A percentile compares a stretch with the other conserved stretches of the same genome.
phyloP scores from a whole-genome alignment of 2,888 invertebrate genomes.

The Lepeophtheirus nordmannii region DNA sequence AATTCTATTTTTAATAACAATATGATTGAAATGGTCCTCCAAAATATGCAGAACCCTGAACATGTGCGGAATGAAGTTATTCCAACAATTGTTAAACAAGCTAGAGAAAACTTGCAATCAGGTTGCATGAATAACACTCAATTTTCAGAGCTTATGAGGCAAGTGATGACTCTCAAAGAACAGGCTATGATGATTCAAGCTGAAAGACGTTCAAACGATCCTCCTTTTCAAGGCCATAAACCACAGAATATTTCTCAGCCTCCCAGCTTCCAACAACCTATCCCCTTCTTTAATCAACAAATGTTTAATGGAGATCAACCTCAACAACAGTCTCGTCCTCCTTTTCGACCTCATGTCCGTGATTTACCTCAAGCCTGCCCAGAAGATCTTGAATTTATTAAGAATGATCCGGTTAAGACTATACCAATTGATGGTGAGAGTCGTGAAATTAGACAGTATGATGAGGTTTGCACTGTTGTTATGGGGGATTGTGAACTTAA shows the following conservation, averaged over 20 bases:
- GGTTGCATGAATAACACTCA: constrained; percentile 12
- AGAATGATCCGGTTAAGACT: constrained; percentile 54
- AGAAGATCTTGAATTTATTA: constrained; percentile 41
- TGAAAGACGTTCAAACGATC: constrained; percentile 9
- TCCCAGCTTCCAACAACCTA: constrained; percentile 15
- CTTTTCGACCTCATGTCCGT: constrained; percentile 12
- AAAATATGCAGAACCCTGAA: constrained; percentile 14
- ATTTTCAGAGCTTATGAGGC: constrained; percentile 19
- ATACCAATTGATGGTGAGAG: constrained; percentile 66
- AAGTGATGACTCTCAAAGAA: constrained; percentile 19
- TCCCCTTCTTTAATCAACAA: constrained; percentile 8
- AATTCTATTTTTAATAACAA: neutral
- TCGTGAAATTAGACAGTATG: constrained; percentile 69
- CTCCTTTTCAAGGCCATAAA: neutral
- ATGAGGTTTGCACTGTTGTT: constrained; percentile 64
- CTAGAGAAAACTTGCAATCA: neutral
- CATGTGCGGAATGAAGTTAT: constrained; percentile 12
- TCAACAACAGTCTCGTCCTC: constrained; percentile 7
- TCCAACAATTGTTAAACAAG: constrained; percentile 11
- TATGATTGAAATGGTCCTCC: constrained; percentile 7
- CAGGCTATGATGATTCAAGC: constrained; percentile 17
- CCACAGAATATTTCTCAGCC: constrained; percentile 4
- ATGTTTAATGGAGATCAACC: constrained; percentile 14
- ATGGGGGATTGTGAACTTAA: constrained; percentile 70
- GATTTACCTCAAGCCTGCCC: constrained; percentile 38